Percentiles rank a stretch among this genome's conserved stretches.
phyloP scores from a whole-genome alignment of 2,797 vertebrate genomes.

The Morus bassanus region DNA sequence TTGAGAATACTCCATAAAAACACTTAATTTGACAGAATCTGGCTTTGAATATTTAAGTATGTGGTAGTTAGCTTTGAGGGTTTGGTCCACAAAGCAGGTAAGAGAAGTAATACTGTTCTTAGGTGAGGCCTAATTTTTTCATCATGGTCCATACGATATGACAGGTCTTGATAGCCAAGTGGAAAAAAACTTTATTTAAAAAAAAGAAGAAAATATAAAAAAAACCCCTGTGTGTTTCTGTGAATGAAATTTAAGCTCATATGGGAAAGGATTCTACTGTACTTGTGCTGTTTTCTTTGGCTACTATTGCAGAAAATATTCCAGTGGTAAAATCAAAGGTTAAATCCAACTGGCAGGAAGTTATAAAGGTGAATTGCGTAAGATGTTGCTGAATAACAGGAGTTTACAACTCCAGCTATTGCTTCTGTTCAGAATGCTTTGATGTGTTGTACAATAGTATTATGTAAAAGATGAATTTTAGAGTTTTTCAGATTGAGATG shows the following conservation, averaged over 20 bases:
- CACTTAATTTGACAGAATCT: neutral
- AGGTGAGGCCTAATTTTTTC: neutral
- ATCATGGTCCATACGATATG: neutral
- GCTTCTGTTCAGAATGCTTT: neutral
- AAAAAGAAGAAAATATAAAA: neutral
- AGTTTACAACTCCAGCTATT: neutral
- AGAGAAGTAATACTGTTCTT: neutral
- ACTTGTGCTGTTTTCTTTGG: slow-evolving; percentile 36
- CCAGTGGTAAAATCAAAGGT: slow-evolving; percentile 44
- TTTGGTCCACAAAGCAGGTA: neutral
- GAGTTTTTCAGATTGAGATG: neutral
- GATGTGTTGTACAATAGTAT: neutral
- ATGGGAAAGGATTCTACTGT: slow-evolving; percentile 13
- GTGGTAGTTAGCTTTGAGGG: neutral
- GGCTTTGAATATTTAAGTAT: neutral
- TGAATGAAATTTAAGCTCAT: slow-evolving; percentile 30
- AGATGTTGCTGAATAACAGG: slow-evolving; percentile 35
- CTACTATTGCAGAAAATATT: slow-evolving; percentile 35
- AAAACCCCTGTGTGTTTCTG: neutral
- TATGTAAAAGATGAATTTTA: neutral
- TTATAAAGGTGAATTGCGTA: slow-evolving; percentile 48
- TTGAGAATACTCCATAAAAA: neutral
- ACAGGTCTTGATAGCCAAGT: neutral
- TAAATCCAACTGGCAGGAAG: slow-evolving; percentile 45
- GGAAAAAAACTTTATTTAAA: neutral